These are phyloP conservation scores for Calephelis perditalis DNA, from an alignment of 2,888 invertebrate species.

Conservation along the genomic window DNA sequence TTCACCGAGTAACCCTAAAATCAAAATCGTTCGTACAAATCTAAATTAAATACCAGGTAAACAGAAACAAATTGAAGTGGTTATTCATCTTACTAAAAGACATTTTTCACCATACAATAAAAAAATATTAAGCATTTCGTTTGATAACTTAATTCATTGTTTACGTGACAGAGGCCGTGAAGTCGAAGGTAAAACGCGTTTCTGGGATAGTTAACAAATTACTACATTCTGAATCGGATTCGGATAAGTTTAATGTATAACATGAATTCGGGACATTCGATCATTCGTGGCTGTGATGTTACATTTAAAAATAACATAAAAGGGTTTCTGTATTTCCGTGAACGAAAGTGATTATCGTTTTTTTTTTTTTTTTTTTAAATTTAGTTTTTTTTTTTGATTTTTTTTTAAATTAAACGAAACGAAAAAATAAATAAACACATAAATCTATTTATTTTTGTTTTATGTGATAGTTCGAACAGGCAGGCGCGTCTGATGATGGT, in stretches of 20 bases:
- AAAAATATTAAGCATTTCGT: conserved; percentile 17
- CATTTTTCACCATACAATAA: conserved; percentile 11
- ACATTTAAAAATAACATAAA: conserved; percentile 65
- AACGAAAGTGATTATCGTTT: conserved; percentile 36
- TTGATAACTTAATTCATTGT: conserved; percentile 32
- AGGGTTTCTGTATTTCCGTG: conserved; percentile 53
- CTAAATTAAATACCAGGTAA: too few relatives aligned
- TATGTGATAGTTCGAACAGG: too few relatives aligned
- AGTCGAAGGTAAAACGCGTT: conserved; percentile 23
- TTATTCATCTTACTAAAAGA: conserved; percentile 12
- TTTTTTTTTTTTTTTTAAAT: too few relatives aligned
- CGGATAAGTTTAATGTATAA: conserved; percentile 63
- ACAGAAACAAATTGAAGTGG: too few relatives aligned
- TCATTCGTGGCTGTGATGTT: conserved; percentile 55
- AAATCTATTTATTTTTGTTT: too few relatives aligned
- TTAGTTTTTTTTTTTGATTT: too few relatives aligned
- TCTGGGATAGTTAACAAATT: conserved; percentile 62
- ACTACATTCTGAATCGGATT: conserved; percentile 59
- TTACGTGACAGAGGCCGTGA: conserved; percentile 32
- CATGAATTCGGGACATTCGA: conserved; percentile 60
- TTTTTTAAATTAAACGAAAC: too few relatives aligned
- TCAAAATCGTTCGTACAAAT: too few relatives aligned
- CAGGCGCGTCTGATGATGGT: too few relatives aligned
- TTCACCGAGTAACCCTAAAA: too few relatives aligned
- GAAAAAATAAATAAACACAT: too few relatives aligned